Percentiles rank a stretch among this genome's conserved stretches.
These are phyloP conservation scores for Aix galericulata DNA, from an alignment of 2,113 vertebrate genomes.

Conservation along the genomic window DNA sequence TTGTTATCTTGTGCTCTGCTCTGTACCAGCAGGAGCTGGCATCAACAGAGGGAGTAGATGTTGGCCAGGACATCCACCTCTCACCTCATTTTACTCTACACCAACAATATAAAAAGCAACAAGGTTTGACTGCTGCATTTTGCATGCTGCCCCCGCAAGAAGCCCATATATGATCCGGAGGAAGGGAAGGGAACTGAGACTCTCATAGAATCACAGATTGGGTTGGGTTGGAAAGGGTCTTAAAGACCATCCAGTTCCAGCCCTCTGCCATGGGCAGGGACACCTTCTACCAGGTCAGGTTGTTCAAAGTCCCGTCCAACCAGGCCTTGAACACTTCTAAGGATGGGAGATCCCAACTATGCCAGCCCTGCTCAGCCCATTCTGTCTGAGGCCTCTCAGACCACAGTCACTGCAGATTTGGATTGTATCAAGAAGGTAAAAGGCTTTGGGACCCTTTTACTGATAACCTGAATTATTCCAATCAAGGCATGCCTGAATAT, in stretches of 20 bases:
- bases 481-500: not conserved
- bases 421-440: not conserved
- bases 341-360: too few species aligned
- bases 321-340: too few species aligned
- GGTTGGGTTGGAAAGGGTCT: not conserved
- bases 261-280: not conserved
- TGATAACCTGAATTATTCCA: not conserved
- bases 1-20: not conserved
- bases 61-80: not conserved
- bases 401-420: not conserved
- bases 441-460: not conserved
- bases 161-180: not conserved
- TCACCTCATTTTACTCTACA: not conserved
- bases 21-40: not conserved
- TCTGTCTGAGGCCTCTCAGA: not conserved
- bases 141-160: not conserved
- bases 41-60: not conserved
- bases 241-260: not conserved
- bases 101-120: not conserved
- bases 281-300: not conserved
- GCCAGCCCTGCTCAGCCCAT: not conserved
- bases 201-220: not conserved
- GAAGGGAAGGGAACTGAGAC: not conserved
- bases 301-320: too few species aligned
- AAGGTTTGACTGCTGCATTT: not conserved